Base-by-base conservation (phyloP, 2,888 invertebrate genomes). In the Drosophila falleni region DNA sequence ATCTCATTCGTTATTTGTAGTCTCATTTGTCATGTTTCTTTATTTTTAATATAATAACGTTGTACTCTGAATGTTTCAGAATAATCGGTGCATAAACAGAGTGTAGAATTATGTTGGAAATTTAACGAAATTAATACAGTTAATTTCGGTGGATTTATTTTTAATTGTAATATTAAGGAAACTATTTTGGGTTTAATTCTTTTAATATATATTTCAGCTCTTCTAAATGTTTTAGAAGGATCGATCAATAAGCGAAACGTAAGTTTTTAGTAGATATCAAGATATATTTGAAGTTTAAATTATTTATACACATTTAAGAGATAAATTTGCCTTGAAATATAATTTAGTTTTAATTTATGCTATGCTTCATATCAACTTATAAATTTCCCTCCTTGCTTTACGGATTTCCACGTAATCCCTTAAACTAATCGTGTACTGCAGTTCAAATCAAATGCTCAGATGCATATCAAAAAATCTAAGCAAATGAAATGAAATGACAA, bases 391-490 rank as follows among this genome's bases (percentile, higher is more conserved):
- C 8, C 15, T 23, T 15, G 4, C 10, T 1, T 11, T 15, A 31
- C 10, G 15, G 5, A 47, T 5, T 6, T 6, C 16, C 33, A 11
- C 5, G 46, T 33, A 37, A 58, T 41, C 35, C 51, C 60, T 33
- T 5, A 6, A 6, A 63, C 33, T 9, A 42, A 11, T 23, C 37
- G 26, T 31, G 16, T 42, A 42, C 9, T 46, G 53, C 26, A 66
- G 39, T 23, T 31, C 56, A 59, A 80, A 81, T 78, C 74, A 70
- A 80, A 74, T 78, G 70, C 61, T 71, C 63, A 68, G 80, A 80
- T 80, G 82, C 71, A 76, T 83, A 85, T 85, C 82, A 71, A 78
- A 71, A 44, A 75, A 75, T 81, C 78, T 74, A 78, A 67, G 76
- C 70, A 82, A 72, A 85, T 71, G 69, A 74, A 78, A 75, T 50